These are phyloP conservation scores for Thymelicus acteon DNA, from an alignment of 2,888 invertebrate species.

Conservation along the genomic window DNA sequence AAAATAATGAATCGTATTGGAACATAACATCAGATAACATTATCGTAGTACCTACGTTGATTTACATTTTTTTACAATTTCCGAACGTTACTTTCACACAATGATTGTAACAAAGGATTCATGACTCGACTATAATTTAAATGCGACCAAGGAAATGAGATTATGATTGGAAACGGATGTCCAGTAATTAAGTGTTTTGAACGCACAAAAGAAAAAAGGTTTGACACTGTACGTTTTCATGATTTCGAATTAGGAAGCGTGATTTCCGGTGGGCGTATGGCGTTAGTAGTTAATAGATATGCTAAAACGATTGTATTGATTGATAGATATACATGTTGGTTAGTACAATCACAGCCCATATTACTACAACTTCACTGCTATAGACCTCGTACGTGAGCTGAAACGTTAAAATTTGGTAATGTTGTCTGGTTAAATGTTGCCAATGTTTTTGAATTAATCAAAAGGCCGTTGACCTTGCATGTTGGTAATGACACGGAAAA, in stretches of 20 bases:
- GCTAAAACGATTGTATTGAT: constrained; percentile 5
- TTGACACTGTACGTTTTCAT: constrained; percentile 7
- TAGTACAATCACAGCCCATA: constrained; percentile 50
- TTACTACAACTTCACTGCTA: constrained; percentile 47
- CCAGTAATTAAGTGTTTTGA: constrained; percentile 61
- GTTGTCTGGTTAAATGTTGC: constrained; percentile 39
- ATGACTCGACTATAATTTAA: constrained; percentile 41
- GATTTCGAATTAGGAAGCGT: constrained; percentile 20
- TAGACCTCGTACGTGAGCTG: constrained; percentile 45
- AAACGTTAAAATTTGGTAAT: constrained; percentile 22
- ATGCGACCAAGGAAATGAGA: constrained; percentile 49
- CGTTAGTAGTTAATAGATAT: background rate
- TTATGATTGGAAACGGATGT: constrained; percentile 58
- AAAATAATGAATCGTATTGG: no score
- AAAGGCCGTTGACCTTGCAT: constrained; percentile 19
- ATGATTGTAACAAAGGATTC: constrained; percentile 50
- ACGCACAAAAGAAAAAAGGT: constrained; percentile 10
- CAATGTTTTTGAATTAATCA: constrained; percentile 35
- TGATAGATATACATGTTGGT: background rate
- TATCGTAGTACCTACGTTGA: constrained; percentile 50
- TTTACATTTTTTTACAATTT: constrained; percentile 57
- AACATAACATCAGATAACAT: constrained; percentile 60
- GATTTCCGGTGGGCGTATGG: constrained; percentile 9
- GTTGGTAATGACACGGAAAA: constrained; percentile 14
- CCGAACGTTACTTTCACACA: constrained; percentile 49